phyloP scores from a whole-genome alignment of 2,113 vertebrate species.

The Mugil cephalus region DNA sequence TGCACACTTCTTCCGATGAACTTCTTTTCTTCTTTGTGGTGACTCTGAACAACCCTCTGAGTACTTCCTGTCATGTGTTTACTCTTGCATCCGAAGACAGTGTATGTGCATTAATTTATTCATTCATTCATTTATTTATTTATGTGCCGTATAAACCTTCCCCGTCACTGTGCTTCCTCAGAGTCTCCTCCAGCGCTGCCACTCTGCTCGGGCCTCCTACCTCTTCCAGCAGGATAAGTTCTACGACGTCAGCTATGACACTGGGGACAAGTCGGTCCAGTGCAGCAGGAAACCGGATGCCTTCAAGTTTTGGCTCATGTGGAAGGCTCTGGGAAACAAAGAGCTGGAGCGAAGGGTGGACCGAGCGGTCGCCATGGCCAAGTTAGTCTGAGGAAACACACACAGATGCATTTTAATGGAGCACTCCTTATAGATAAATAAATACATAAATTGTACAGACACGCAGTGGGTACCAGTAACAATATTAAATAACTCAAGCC shows the following conservation, averaged over 20 bases:
- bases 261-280: constrained; percentile 90
- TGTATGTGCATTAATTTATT: too few relatives aligned
- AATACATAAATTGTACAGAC: too few relatives aligned
- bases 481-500: too few relatives aligned
- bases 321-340: constrained; percentile 88
- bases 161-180: constrained; percentile 63
- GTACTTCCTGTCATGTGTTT: too few relatives aligned
- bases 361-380: constrained; percentile 85
- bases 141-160: neutral
- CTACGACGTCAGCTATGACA: constrained; percentile 89
- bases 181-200: constrained; percentile 63
- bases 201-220: constrained; percentile 84
- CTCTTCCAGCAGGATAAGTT: constrained; percentile 90
- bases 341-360: constrained; percentile 89
- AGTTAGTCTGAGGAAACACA: constrained; percentile 64
- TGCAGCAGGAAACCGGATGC: constrained; percentile 89
- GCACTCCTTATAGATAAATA: too few relatives aligned
- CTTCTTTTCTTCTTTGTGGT: too few relatives aligned
- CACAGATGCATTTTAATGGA: too few relatives aligned
- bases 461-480: too few relatives aligned
- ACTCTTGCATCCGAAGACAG: too few relatives aligned
- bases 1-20: too few relatives aligned
- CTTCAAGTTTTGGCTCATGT: constrained; percentile 90
- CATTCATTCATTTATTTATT: too few relatives aligned
- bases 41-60: too few relatives aligned